Evolutionary conservation across 2,113 vertebrate genomes (phyloP), one percentile per base, ranked within the genome.

Genomic region (Orientallactaga bullata): DNA sequence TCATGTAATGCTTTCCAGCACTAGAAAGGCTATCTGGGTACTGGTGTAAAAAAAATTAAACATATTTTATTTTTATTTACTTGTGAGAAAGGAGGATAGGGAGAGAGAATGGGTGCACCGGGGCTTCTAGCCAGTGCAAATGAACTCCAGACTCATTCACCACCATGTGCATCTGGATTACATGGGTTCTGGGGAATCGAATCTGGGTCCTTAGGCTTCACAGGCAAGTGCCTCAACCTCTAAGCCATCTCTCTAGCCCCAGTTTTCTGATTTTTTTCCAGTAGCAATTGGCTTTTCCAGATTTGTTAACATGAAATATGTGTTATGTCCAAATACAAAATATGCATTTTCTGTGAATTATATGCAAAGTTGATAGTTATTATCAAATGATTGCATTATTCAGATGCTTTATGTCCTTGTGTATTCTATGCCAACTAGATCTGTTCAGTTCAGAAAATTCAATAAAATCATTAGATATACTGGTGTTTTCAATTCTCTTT

Each of bases 381-480:
- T 88, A 85, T 66, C 32, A 88, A 73, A 3, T 7, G 26, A 76
- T 90, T 89, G 20, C 85, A 81, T 78, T 91, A 85, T 94, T 96
- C 66, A 61, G 63, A 84, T 88, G 17, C 79, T 90, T 89, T 81
- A 93, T 94, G 68, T 82, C 51, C 23, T 85, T 89, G 21, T 23
- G 9, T 88, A n/a, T 92, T 95, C 89, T 82, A 87, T 91, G 39
- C 89, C 24, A 88, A 66, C 10, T 76, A 93, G 72, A 79, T 91
- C 68, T 88, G 68, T 84, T 87, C 47, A 88, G 30, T 92, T 94
- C 28, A 92, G 74, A 95, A 95, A 96, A 94, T 72, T 35, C 88
- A 95, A 93, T 96, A 93, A 96, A 96, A 69, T 88, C 18, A 95
- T 86, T 32, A 86, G 76, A 55, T 86, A 60, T 15, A 35, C 69